Percentiles rank a stretch among this genome's conserved stretches.
These are phyloP conservation scores for Aphodius sticticus DNA, from an alignment of 2,888 invertebrate species.

Conservation along the genomic window DNA sequence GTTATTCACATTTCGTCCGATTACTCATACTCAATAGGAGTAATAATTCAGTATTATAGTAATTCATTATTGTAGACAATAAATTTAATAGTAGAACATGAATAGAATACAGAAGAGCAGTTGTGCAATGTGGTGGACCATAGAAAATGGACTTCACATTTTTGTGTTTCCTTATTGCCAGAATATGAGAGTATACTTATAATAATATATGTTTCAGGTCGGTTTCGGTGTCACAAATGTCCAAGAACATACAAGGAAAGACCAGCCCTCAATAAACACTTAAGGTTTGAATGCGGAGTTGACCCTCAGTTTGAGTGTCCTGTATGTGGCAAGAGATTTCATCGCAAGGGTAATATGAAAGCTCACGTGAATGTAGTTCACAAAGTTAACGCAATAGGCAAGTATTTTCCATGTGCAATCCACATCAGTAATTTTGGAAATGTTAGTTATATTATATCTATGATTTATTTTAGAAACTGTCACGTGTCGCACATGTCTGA, in stretches of 20 bases:
- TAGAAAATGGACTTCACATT: too few species aligned
- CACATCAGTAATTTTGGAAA: background rate
- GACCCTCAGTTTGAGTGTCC: background rate
- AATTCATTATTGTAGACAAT: too few species aligned
- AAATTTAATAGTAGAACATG: too few species aligned
- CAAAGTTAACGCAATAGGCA: background rate
- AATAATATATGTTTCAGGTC: background rate
- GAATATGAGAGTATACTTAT: too few species aligned
- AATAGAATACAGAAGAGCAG: too few species aligned
- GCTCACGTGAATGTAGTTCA: background rate
- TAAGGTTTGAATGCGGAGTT: slow-evolving; percentile 32
- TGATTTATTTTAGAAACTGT: background rate
- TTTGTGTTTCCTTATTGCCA: too few species aligned
- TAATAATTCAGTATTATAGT: too few species aligned
- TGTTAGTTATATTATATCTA: background rate
- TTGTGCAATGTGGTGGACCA: too few species aligned
- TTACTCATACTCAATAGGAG: too few species aligned
- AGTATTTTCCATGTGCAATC: background rate
- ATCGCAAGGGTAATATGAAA: background rate
- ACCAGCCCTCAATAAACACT: slow-evolving; percentile 32
- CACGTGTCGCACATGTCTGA: background rate
- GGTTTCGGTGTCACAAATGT: background rate
- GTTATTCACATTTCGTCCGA: too few species aligned
- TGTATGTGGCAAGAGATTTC: background rate
- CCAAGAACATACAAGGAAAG: slow-evolving; percentile 33